Evolutionary conservation across 2,888 invertebrate genomes (phyloP), one percentile per base, ranked within the genome.

Genomic region (Conomelus anceps): DNA sequence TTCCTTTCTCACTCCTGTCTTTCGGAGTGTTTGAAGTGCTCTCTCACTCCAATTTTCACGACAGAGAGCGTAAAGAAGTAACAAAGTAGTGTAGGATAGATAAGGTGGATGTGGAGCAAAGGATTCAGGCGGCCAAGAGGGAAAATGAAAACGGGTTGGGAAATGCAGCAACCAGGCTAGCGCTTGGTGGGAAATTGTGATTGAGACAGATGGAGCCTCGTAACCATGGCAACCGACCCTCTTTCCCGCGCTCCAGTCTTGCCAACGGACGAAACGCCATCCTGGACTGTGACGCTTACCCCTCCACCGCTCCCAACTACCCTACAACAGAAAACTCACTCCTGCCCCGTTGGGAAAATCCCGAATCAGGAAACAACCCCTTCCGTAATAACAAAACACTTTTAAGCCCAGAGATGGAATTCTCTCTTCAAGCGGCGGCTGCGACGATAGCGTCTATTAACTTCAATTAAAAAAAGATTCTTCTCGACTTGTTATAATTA

Each of bases 401-500:
- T 86, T 86, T 86, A 86, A 86, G 86, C 86, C 26, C 86, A 86
- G 29, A 86, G 86, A 86, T 86, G 86, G 29, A 86, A 86, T 86
- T 86, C 29, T 26, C 86, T 7, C 34, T n/a, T n/a, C 63, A 4
- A n/a, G 63, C 63, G 63, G 6, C 3, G n/a, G n/a, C 26, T 26
- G 26, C n/a, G n/a, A 63, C 63, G 63, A 63, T 63, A 63, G 63
- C 63, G 63, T 63, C 63, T 63, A 63, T 63, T 63, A 63, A 63
- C 63, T 63, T 63, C 63, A 63, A 63, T 63, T 63, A 63, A 63
- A 63, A 34, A 63, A 63, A 63, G 63, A 63, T 63, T 63, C 63
- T 13, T 63, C 63, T 63, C 63, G 63, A 63, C n/a, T 63, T 63
- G 63, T 63, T 63, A 63, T 63, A 63, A 63, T 63, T 63, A 63